Conservation (phyloP, 2,797 vertebrate genomes). For the Syngnathus acus region DNA sequence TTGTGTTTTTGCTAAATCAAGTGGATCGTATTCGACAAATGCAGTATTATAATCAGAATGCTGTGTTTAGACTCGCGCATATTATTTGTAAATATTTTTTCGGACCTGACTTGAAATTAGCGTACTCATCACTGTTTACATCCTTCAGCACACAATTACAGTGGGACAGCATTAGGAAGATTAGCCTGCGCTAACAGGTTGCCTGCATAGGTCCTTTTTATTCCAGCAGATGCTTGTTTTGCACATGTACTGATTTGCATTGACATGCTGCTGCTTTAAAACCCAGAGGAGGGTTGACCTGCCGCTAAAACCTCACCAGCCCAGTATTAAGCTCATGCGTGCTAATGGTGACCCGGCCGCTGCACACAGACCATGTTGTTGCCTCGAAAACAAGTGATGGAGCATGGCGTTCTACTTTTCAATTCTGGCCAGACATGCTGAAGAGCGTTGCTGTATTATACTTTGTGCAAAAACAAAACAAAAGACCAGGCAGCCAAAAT, state of each 20-base stretch:
- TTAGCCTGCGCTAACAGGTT: conserved; percentile 20
- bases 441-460: conserved; percentile 7
- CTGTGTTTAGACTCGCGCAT: no score
- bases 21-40: no score
- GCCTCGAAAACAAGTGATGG: conserved; percentile 43
- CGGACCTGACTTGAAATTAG: no score
- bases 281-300: conserved; percentile 49
- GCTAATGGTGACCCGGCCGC: conserved; percentile 50
- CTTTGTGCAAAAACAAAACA: conserved; percentile 13
- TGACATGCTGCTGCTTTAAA: conserved; percentile 43
- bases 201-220: conserved; percentile 21
- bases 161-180: conserved; percentile 9
- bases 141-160: neutral
- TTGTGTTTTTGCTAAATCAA: no score
- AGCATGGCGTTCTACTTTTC: conserved; percentile 49
- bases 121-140: conserved; percentile 8
- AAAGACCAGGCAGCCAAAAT: conserved; percentile 22
- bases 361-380: conserved; percentile 45
- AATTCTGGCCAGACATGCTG: conserved; percentile 24
- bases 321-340: conserved; percentile 48
- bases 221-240: conserved; percentile 39
- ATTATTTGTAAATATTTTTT: no score
- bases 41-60: no score
- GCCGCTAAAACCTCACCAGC: conserved; percentile 52
- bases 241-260: conserved; percentile 40